Percentiles rank a stretch among this genome's conserved stretches.
These are phyloP conservation scores for Acipenser ruthenus DNA, from an alignment of 2,797 vertebrate genomes.

Conservation along the genomic window DNA sequence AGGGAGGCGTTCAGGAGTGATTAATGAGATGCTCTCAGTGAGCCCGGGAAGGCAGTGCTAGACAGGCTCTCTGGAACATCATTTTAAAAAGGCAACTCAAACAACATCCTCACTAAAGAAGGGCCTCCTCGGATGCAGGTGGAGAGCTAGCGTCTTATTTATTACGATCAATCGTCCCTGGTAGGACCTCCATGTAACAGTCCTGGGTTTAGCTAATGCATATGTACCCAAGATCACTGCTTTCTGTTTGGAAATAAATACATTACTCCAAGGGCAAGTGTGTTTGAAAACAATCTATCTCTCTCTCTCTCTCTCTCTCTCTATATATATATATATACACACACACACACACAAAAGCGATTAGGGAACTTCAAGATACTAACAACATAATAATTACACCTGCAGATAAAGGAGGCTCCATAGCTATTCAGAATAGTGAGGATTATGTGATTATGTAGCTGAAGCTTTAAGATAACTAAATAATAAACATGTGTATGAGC, in stretches of 20 bases:
- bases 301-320: conserved; percentile 16
- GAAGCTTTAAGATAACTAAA: too few species aligned
- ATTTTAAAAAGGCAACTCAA: conserved; percentile 11
- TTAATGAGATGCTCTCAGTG: conserved; percentile 23
- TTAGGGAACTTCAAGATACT: not conserved
- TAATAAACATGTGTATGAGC: too few species aligned
- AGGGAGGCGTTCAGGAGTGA: conserved; percentile 20
- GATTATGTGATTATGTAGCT: too few species aligned
- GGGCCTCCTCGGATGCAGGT: not conserved
- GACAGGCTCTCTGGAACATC: conserved; percentile 4
- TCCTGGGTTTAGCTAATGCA: too few species aligned
- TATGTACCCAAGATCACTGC: too few species aligned
- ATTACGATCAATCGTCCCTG: conserved; percentile 5
- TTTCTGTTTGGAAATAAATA: too few species aligned
- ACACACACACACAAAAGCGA: not conserved
- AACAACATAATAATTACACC: not conserved
- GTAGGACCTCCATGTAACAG: too few species aligned
- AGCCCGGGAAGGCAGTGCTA: not conserved
- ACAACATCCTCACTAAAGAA: conserved; percentile 8
- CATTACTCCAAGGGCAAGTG: too few species aligned
- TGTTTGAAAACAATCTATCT: too few species aligned
- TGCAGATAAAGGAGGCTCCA: too few species aligned
- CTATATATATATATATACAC: conserved; percentile 13
- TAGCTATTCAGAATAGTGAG: too few species aligned
- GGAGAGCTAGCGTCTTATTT: not conserved